Evolutionary conservation across 2,113 vertebrate species (phyloP).

Genomic region (Myotis yumanensis): DNA sequence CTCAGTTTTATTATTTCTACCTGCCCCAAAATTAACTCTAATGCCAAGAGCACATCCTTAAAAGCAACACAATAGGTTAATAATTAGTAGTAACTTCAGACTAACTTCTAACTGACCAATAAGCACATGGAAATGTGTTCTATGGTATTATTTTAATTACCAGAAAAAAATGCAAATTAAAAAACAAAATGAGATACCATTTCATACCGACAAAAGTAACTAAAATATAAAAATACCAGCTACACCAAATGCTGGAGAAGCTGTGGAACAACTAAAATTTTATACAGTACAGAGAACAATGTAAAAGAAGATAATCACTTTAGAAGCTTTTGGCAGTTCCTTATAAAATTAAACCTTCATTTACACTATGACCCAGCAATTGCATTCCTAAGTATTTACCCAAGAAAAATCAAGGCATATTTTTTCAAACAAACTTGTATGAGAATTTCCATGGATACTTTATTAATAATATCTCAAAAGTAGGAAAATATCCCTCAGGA

Average conservation of each 20-base stretch:
- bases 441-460: neutral
- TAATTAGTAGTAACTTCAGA: neutral
- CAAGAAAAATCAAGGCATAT: neutral
- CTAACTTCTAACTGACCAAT: slow-evolving; percentile 20
- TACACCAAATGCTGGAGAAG: neutral
- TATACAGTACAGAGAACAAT: neutral
- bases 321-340: neutral
- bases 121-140: neutral
- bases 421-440: neutral
- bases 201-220: neutral
- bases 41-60: neutral
- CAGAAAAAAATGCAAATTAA: neutral
- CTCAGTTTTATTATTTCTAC: neutral
- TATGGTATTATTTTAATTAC: neutral
- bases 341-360: neutral
- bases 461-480: neutral
- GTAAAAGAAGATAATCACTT: neutral
- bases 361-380: neutral
- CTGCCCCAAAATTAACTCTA: neutral
- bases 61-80: neutral
- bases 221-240: neutral
- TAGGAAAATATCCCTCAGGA: neutral
- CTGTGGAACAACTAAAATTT: neutral
- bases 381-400: neutral
- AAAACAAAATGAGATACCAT: neutral